Percentiles rank a stretch among this genome's conserved stretches.
These are phyloP conservation scores for Apomyelois bistriatella DNA, from an alignment of 2,888 invertebrate genomes.

Conservation along the genomic window DNA sequence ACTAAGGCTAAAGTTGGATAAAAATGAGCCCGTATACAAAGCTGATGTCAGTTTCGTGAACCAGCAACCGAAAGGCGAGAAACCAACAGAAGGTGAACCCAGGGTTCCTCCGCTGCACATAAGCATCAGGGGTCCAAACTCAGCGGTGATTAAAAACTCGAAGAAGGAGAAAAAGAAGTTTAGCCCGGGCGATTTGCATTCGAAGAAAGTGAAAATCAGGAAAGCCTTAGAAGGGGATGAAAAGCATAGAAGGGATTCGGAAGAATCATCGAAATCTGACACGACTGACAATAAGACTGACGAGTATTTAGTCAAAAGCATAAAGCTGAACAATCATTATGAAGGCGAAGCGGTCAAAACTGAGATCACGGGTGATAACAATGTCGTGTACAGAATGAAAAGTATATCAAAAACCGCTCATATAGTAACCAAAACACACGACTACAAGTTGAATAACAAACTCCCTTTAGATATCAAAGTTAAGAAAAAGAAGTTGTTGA, in stretches of 20 bases:
- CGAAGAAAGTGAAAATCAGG: conserved; percentile 77
- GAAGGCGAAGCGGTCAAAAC: conserved; percentile 60
- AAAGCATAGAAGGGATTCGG: conserved; percentile 58
- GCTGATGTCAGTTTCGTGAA: conserved; percentile 88
- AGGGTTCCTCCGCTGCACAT: conserved; percentile 94
- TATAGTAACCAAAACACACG: conserved; percentile 71
- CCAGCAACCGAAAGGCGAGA: conserved; percentile 69
- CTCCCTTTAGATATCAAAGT: conserved; percentile 58
- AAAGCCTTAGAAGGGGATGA: conserved; percentile 62
- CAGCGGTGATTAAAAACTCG: conserved; percentile 90
- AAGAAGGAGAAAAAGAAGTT: conserved; percentile 84
- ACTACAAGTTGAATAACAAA: conserved; percentile 64
- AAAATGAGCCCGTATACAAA: conserved; percentile 91
- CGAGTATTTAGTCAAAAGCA: conserved; percentile 61
- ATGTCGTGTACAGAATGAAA: conserved; percentile 70
- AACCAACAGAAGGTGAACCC: conserved; percentile 82
- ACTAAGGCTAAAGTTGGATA: conserved; percentile 89
- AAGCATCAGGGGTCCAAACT: conserved; percentile 90
- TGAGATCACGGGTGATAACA: conserved; percentile 64
- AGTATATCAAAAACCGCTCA: conserved; percentile 73
- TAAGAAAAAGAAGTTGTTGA: conserved; percentile 67
- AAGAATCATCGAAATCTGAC: conserved; percentile 56
- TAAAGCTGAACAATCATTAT: conserved; percentile 66
- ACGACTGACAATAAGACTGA: conserved; percentile 65
- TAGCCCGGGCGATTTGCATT: conserved; percentile 66